Base-by-base conservation (phyloP, 2,888 invertebrate species). In the Cyaniris semiargus region DNA sequence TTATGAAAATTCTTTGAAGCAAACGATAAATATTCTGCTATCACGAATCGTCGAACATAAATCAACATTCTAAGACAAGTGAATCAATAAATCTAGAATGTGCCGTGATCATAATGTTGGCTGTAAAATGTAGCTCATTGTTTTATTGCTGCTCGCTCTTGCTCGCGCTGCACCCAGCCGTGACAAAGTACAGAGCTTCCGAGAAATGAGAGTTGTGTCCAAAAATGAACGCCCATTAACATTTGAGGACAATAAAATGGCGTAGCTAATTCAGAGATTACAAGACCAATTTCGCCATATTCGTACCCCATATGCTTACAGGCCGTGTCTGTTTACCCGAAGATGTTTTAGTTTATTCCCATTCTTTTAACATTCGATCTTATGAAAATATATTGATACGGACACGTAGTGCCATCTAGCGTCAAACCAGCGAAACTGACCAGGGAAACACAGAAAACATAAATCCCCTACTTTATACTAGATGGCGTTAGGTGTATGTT, bases 151-250 rank as follows among this genome's bases (percentile, higher is more conserved):
- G 23, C 23, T 15, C 27, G 66, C 27, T 15, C 6, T 27, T 31
- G 66, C 66, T 31, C 27, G 60, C 60, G 66, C 66, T 66, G 66
- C 27, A 31, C 27, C 38, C 72, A 72, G 72, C 72, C 72, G 21
- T 66, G 66, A 66, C 44, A 44, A 23, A 72, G 21, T 72, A 72
- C 72, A 15, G 13, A 72, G 72, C 72, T 72, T 72, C 72, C 23
- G 44, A 72, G 72, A 72, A 44, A 66, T 31, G 27, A 66, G 66
- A 66, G 66, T 66, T 66, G 71, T 71, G 34, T 70, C 71, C 72
- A 21, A 72, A 72, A 72, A 44, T 23, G 21, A 44, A 72, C 10
- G 44, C 21, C 44, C 72, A 44, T 72, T 72, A 72, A 72, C 5
- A 66, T 66, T 27, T 66, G 66, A 66, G 66, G 72, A 38, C 38